Conservation (phyloP, 1,140 invertebrate genomes). For the Drosophila ficusphila region DNA sequence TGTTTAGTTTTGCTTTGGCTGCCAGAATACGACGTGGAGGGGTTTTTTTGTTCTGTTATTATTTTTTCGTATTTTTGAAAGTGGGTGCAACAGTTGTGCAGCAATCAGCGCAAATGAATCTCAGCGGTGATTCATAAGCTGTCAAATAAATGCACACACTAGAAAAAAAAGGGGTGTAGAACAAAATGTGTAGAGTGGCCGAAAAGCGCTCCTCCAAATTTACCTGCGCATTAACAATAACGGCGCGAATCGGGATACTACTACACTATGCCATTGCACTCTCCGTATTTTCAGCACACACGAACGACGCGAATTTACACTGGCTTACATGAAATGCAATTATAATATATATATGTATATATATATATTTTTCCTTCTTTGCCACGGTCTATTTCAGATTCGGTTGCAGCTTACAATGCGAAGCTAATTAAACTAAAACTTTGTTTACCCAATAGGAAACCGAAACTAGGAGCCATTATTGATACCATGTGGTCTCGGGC, state of each 20-base stretch:
- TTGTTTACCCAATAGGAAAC: constrained; percentile 4
- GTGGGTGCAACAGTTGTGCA: constrained; percentile 9
- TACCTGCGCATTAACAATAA: constrained; percentile 14
- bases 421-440: constrained; percentile 12
- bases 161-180: neutral
- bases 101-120: constrained; percentile 8
- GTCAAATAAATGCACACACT: constrained; percentile 3
- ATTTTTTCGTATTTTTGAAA: neutral
- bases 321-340: constrained; percentile 7
- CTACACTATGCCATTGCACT: neutral
- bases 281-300: neutral
- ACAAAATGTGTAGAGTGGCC: neutral
- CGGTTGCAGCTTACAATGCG: constrained; percentile 14
- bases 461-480: neutral
- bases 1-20: neutral
- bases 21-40: neutral
- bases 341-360: too few species aligned
- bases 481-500: neutral
- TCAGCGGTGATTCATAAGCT: constrained; percentile 8
- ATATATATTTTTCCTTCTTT: too few species aligned
- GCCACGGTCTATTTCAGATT: constrained; percentile 6
- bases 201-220: neutral
- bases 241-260: constrained; percentile 9
- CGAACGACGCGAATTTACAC: constrained; percentile 4
- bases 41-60: neutral